A percentile compares a stretch with the other conserved stretches of the same genome.
Evolutionary conservation across 2,797 vertebrate genomes (phyloP).

Genomic region (Cygnus olor): DNA sequence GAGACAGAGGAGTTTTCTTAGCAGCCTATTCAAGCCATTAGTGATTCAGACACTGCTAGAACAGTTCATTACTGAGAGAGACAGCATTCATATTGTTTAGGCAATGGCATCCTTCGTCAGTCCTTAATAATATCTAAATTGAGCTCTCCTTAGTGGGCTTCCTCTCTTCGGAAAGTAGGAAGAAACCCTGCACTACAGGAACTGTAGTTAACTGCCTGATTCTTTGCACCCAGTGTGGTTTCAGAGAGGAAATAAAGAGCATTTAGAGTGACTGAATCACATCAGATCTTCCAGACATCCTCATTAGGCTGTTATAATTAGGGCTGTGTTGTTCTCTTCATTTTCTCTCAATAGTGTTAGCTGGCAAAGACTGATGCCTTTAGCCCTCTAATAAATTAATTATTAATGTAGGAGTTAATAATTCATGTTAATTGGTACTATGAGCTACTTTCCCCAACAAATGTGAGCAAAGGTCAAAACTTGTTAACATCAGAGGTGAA

Average conservation of each 20-base stretch:
- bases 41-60: slow-evolving; percentile 13
- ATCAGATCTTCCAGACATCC: slow-evolving; percentile 62
- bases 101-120: slow-evolving; percentile 35
- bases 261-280: slow-evolving; percentile 72
- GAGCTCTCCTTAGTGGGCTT: slow-evolving; percentile 55
- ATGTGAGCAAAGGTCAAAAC: slow-evolving; percentile 81
- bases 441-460: slow-evolving; percentile 87
- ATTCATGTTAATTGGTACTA: slow-evolving; percentile 93
- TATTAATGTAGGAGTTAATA: slow-evolving; percentile 90
- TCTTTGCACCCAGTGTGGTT: slow-evolving; percentile 59
- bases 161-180: slow-evolving; percentile 32
- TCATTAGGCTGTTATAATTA: slow-evolving; percentile 71
- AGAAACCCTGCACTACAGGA: slow-evolving; percentile 59
- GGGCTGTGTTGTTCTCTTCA: slow-evolving; percentile 75
- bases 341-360: slow-evolving; percentile 75
- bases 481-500: slow-evolving; percentile 80
- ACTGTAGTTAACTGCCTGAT: slow-evolving; percentile 49
- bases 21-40: neutral
- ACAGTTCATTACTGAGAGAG: slow-evolving; percentile 53
- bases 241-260: slow-evolving; percentile 72
- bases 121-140: slow-evolving; percentile 55
- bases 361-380: slow-evolving; percentile 82
- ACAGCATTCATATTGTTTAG: slow-evolving; percentile 37
- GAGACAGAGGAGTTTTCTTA: neutral
- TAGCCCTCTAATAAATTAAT: slow-evolving; percentile 86